Evolutionary conservation across 2,888 invertebrate species (phyloP).

Genomic region (Morpho helenor): DNA sequence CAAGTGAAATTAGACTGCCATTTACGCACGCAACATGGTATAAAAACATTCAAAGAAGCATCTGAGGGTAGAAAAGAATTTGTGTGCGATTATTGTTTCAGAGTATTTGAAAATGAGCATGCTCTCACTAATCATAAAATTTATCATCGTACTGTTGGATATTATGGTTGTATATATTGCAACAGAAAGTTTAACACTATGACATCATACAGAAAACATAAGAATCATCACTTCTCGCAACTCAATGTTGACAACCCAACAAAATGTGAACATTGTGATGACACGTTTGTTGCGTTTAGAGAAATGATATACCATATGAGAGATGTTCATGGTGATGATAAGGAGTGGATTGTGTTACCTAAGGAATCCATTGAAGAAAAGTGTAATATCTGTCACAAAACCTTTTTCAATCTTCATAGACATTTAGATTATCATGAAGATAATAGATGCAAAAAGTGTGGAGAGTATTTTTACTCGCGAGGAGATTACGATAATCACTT

Average conservation of each 20-base stretch:
- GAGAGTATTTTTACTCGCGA: slow-evolving; percentile 66
- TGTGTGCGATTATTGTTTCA: slow-evolving; percentile 72
- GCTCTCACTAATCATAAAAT: slow-evolving; percentile 59
- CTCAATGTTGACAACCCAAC: slow-evolving; percentile 65
- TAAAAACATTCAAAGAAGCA: slow-evolving; percentile 45
- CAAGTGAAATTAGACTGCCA: slow-evolving; percentile 74
- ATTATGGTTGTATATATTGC: slow-evolving; percentile 73
- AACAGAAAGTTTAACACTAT: slow-evolving; percentile 71
- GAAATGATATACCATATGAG: slow-evolving; percentile 75
- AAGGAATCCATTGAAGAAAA: slow-evolving; percentile 63
- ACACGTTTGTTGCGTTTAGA: slow-evolving; percentile 74
- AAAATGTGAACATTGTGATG: slow-evolving; percentile 74
- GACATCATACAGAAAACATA: slow-evolving; percentile 70
- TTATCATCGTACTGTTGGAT: slow-evolving; percentile 66
- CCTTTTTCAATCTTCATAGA: slow-evolving; percentile 63
- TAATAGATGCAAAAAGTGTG: slow-evolving; percentile 69
- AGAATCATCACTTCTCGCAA: slow-evolving; percentile 65
- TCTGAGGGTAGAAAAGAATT: slow-evolving; percentile 49
- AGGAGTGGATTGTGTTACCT: slow-evolving; percentile 68
- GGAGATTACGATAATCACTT: slow-evolving; percentile 63
- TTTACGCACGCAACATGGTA: slow-evolving; percentile 58
- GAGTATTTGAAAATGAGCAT: slow-evolving; percentile 65
- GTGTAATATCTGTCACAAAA: slow-evolving; percentile 65
- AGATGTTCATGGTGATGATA: slow-evolving; percentile 64
- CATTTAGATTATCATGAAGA: slow-evolving; percentile 70